Percentiles rank a stretch among this genome's conserved stretches.
phyloP scores from a whole-genome alignment of 2,113 vertebrate species.

The Pogonocichla stellata region DNA sequence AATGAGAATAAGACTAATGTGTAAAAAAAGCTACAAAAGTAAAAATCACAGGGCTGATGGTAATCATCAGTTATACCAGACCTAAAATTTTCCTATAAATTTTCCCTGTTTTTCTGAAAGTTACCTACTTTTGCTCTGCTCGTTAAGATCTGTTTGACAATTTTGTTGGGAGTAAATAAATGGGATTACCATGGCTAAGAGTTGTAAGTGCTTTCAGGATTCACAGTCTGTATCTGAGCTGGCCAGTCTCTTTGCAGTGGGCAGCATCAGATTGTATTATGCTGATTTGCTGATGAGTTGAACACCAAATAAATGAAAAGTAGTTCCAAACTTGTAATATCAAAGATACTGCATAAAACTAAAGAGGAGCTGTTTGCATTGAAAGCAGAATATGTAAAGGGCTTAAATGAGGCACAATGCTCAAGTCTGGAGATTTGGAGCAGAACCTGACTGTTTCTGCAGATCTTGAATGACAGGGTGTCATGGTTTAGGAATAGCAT shows the following conservation, averaged over 20 bases:
- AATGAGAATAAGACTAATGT: background rate
- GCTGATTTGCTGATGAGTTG: background rate
- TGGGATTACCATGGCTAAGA: background rate
- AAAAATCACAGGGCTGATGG: background rate
- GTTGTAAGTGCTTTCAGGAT: background rate
- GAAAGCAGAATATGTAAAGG: background rate
- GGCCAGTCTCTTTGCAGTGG: background rate
- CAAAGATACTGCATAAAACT: background rate
- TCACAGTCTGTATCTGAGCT: background rate
- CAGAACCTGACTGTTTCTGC: background rate
- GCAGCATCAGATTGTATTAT: background rate
- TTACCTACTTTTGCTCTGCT: background rate
- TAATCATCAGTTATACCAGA: background rate
- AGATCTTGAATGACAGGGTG: background rate
- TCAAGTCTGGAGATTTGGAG: background rate
- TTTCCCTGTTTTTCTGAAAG: background rate
- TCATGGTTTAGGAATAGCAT: background rate
- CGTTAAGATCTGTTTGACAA: background rate
- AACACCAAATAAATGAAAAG: background rate
- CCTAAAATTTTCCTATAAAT: background rate
- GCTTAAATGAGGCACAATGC: background rate
- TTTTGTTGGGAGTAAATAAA: background rate
- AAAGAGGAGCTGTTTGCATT: background rate
- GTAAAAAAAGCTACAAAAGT: background rate
- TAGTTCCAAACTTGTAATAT: background rate